Base-by-base conservation (phyloP, 2,797 vertebrate genomes). In the Acanthurus leucopareius region DNA sequence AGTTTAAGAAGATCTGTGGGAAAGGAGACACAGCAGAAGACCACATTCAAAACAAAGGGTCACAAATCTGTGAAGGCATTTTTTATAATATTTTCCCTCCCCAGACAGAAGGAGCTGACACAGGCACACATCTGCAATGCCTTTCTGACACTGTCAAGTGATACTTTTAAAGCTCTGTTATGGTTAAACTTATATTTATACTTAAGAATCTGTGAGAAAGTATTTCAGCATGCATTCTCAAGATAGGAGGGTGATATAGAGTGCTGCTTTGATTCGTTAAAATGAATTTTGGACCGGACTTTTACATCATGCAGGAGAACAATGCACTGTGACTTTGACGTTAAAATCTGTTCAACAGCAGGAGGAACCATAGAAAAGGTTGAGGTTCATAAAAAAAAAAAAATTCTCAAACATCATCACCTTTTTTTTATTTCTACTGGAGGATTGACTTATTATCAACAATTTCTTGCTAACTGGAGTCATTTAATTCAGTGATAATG, bases 161-260 rank as follows among this genome's bases (percentile, higher is more conserved):
- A 91, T 87, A 66, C 84, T 91, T 90, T 92, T 88, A 84, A 77
- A 73, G 85, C 87, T 86, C 80, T 90, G 87, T 92, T 92, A 85
- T 87, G 77, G 80, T 86, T 90, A 89, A 82, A 80, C 52, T 84
- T 67, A 85, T 83, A 81, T 87, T 84, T 73, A 83, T 86, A 83
- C 84, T 74, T 79, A 73, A 73, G 67, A 86, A 86, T 87, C 59
- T 88, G 87, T 89, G 87, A 92, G 91, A 94, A 92, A 91, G 61
- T 79, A 88, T 91, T 92, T 83, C 73, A 85, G 77, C 83, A 56
- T 57, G 54, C 25, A 54, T 75, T 90, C 87, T 89, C 51, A 69
- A 77, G 80, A 77, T 57, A 66, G 69, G 38, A 71, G 75, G 57
- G 57, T 14, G 57, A 69, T 20, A 60, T 40, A 54, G 35, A 42